These are phyloP conservation scores for Tromatobia lineatoria DNA, from an alignment of 2,888 invertebrate genomes.

Conservation along the genomic window DNA sequence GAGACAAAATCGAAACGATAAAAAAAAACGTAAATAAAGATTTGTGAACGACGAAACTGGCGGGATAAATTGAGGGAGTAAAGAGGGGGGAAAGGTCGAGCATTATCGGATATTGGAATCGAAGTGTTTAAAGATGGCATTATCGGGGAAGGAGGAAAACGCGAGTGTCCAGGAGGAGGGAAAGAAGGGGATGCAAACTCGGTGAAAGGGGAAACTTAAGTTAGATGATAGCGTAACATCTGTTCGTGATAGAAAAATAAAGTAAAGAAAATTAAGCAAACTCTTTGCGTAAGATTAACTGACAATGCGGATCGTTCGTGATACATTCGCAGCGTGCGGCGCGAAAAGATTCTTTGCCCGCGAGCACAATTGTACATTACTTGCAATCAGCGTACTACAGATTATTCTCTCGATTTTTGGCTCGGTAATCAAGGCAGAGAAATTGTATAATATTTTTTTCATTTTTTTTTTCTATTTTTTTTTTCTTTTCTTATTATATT, in stretches of 20 bases:
- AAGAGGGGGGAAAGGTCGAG: not conserved
- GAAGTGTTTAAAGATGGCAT: slow-evolving; percentile 8
- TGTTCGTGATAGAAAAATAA: slow-evolving; percentile 8
- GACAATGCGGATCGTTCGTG: slow-evolving; percentile 55
- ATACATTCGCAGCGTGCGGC: slow-evolving; percentile 19
- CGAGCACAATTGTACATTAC: slow-evolving; percentile 49
- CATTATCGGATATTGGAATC: slow-evolving; percentile 19
- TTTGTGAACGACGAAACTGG: slow-evolving; percentile 71
- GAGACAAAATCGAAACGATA: slow-evolving; percentile 68
- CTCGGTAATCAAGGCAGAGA: slow-evolving; percentile 5
- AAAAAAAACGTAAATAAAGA: slow-evolving; percentile 67
- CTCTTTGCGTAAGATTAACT: slow-evolving; percentile 14
- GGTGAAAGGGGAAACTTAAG: not conserved
- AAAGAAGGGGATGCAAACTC: slow-evolving; percentile 27
- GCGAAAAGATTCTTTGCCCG: not conserved
- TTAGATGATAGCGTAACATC: slow-evolving; percentile 9
- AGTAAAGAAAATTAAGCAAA: not conserved
- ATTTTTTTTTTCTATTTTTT: slow-evolving; percentile 37
- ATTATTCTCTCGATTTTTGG: not conserved
- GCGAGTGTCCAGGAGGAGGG: slow-evolving; percentile 33
- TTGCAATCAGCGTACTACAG: slow-evolving; percentile 4
- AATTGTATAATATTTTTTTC: not conserved
- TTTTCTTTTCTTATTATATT: slow-evolving; percentile 2
- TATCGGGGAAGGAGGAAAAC: not conserved
- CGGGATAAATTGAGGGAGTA: slow-evolving; percentile 32